Evolutionary conservation across 1,140 invertebrate genomes (phyloP).

Genomic region (Drosophila baimaii): DNA sequence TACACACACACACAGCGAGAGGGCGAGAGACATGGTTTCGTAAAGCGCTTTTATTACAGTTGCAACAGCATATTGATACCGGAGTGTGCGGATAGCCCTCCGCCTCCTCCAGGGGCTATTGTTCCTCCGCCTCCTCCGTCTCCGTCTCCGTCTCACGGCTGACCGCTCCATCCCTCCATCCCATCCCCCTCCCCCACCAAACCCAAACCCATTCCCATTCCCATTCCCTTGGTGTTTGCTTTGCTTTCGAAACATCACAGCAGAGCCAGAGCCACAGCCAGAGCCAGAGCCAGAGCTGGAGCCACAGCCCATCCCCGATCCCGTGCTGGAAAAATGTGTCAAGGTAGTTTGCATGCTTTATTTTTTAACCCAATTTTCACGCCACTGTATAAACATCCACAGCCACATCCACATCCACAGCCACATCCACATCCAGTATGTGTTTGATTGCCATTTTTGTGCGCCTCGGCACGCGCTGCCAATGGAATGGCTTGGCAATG

Average conservation of each 20-base stretch:
- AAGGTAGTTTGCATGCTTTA: slow-evolving; percentile 80
- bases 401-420: background rate
- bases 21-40: slow-evolving; percentile 37
- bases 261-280: background rate
- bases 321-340: slow-evolving; percentile 57
- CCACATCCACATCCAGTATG: slow-evolving; percentile 4
- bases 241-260: slow-evolving; percentile 46
- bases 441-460: slow-evolving; percentile 31
- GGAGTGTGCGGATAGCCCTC: background rate
- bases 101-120: background rate
- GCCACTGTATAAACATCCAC: slow-evolving; percentile 29
- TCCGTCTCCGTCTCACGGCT: background rate
- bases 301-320: background rate
- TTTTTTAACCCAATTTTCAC: slow-evolving; percentile 74
- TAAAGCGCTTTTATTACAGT: slow-evolving; percentile 54
- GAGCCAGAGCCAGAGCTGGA: slow-evolving; percentile 23
- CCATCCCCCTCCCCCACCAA: background rate
- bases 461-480: slow-evolving; percentile 21
- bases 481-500: slow-evolving; percentile 21
- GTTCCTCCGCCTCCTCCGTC: background rate
- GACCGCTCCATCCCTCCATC: too few relatives aligned
- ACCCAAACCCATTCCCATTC: background rate
- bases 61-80: slow-evolving; percentile 63
- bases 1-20: background rate
- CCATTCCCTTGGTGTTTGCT: slow-evolving; percentile 12